Conservation (phyloP, 2,113 vertebrate genomes). For the Sapayoa aenigma region DNA sequence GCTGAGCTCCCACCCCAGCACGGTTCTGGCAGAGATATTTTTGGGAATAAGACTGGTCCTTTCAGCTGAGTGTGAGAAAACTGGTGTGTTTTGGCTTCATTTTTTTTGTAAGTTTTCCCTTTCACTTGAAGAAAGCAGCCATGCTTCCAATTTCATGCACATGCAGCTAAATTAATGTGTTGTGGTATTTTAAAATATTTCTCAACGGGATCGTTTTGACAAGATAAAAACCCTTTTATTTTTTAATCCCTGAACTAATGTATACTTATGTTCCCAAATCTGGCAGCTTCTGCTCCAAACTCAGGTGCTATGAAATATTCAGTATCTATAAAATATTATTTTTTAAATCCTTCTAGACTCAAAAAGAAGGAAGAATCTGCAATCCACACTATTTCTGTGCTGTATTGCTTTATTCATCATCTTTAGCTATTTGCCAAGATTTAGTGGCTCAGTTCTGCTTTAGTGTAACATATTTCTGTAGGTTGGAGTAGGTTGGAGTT, state of each 20-base stretch:
- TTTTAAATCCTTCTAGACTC: not conserved
- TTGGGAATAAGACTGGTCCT: not conserved
- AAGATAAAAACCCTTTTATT: not conserved
- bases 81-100: not conserved
- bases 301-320: not conserved
- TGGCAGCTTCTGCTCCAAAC: not conserved
- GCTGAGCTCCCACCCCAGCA: not conserved
- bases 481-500: constrained; percentile 66
- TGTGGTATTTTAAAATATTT: not conserved
- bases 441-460: constrained; percentile 23
- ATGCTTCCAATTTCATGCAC: not conserved
- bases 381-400: constrained; percentile 5
- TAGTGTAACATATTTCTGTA: constrained; percentile 65
- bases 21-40: not conserved
- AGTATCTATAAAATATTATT: not conserved
- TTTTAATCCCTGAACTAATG: not conserved
- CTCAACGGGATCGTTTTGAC: not conserved
- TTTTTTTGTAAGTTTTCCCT: not conserved
- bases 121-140: not conserved
- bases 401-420: constrained; percentile 38
- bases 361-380: not conserved
- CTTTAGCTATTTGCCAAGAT: constrained; percentile 35
- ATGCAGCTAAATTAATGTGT: not conserved
- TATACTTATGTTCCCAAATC: not conserved
- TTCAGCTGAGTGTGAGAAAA: not conserved